Evolutionary conservation across 2,888 invertebrate genomes (phyloP), one percentile per base, ranked within the genome.

Genomic region (Trichogramma dendrolimi): DNA sequence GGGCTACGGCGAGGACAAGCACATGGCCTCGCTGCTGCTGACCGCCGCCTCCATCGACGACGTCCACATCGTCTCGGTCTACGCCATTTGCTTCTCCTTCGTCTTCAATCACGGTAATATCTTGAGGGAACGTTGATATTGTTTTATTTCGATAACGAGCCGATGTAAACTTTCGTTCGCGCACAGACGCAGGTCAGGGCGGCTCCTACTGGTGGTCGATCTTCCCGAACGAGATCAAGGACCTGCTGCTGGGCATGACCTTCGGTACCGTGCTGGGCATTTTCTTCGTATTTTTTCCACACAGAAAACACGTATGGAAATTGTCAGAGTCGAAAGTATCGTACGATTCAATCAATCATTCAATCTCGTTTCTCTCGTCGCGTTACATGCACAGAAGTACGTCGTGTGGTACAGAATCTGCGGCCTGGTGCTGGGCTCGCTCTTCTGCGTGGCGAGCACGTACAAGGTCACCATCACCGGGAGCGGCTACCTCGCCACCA

Each of bases 11-110:
- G 82, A 87, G 52, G 85, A 86, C 71, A 88, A 87, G 76, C 90
- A 90, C 40, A 86, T 92, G 43, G 87, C 90, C 48, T 89, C 90
- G 0, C 79, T 92, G 55, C 85, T 91, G 4, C 85, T 87, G 64
- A 87, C 88, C 6, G 86, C 88, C 0, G 83, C 87, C 10, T 87
- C 88, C 64, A 82, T 91, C 62, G 91, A 92, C 73, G 89, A 90
- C 77, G 87, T 92, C 55, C 82, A 89, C 58, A 87, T 90, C 56
- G 88, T 91, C 67, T 88, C 89, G 60, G 79, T 86, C 4, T 92
- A 90, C 75, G 86, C 88, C 27, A 83, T 91, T 44, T 77, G 85
- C 56, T 80, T 87, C 55, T 85, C 87, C 38, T 80, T 87, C 51
- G 83, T 88, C 54, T 87, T 89, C 7, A 11, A 57, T 1, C 4